Conservation (phyloP, 2,113 vertebrate species). For the Bos taurus region DNA sequence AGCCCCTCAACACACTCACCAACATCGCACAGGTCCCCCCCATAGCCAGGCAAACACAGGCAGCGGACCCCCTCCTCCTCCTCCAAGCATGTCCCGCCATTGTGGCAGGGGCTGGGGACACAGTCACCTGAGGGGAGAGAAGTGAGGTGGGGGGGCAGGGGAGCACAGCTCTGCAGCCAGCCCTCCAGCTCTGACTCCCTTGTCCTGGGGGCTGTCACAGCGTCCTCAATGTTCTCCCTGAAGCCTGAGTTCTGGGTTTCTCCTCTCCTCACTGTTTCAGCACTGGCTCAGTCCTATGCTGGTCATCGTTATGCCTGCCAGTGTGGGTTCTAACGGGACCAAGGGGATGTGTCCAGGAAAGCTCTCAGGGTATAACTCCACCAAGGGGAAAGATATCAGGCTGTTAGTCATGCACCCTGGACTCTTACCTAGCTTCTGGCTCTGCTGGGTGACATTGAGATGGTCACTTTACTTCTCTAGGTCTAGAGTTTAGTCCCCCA, state of each 20-base stretch:
- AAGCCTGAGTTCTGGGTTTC: background rate
- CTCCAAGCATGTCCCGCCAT: constrained; percentile 94
- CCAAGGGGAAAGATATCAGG: background rate
- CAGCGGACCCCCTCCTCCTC: constrained; percentile 77
- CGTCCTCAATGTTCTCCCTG: background rate
- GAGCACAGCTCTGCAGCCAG: background rate
- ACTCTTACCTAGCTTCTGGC: background rate
- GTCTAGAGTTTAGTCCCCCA: background rate
- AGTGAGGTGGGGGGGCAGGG: background rate
- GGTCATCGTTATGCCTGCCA: background rate
- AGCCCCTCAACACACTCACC: constrained; percentile 78
- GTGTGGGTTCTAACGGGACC: background rate
- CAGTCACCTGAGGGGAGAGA: constrained; percentile 86
- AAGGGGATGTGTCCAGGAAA: background rate
- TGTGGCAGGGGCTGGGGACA: constrained; percentile 88
- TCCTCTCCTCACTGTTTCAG: background rate
- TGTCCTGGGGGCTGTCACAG: background rate
- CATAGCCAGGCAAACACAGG: constrained; percentile 91
- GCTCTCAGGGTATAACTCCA: background rate
- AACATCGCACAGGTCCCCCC: constrained; percentile 88
- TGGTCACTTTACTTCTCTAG: background rate
- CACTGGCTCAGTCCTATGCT: background rate
- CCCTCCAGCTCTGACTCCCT: background rate
- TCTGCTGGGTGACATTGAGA: background rate
- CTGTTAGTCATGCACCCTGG: background rate